Percentiles rank a stretch among this genome's conserved stretches.
phyloP scores from a whole-genome alignment of 2,113 vertebrate species.

The Perognathus longimembris region DNA sequence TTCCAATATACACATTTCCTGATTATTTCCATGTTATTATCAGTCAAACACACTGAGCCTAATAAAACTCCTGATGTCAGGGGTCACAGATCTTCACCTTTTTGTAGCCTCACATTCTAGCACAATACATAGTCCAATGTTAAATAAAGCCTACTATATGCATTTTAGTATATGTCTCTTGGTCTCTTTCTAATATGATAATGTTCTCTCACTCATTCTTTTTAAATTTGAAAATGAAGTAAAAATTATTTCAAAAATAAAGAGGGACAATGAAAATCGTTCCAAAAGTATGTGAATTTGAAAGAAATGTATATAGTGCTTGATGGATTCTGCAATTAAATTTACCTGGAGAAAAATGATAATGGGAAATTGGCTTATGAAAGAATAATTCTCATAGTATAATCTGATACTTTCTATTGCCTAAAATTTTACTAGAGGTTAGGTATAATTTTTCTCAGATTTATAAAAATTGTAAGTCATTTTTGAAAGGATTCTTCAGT shows the following conservation, averaged over 20 bases:
- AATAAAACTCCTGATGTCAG: neutral
- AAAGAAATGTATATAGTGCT: neutral
- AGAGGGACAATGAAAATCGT: neutral
- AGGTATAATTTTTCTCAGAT: constrained; percentile 63
- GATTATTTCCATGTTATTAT: neutral
- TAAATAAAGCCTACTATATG: too few species aligned
- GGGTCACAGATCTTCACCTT: neutral
- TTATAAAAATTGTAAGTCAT: constrained; percentile 67
- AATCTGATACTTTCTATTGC: neutral
- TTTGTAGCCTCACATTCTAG: neutral
- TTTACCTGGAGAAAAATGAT: neutral
- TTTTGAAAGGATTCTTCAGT: constrained; percentile 65
- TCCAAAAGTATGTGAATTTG: neutral
- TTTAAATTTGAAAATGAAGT: neutral
- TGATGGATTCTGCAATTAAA: constrained; percentile 29
- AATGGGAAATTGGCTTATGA: neutral
- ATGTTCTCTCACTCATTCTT: neutral
- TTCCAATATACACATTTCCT: neutral
- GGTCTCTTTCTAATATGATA: neutral
- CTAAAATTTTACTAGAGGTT: constrained; percentile 51
- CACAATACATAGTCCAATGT: too few species aligned
- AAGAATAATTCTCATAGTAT: neutral
- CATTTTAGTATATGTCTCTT: neutral
- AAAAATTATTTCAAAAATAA: neutral
- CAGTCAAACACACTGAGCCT: neutral